Percentiles rank a stretch among this genome's conserved stretches.
phyloP scores from a whole-genome alignment of 2,888 invertebrate species.

The Eilema caniola region DNA sequence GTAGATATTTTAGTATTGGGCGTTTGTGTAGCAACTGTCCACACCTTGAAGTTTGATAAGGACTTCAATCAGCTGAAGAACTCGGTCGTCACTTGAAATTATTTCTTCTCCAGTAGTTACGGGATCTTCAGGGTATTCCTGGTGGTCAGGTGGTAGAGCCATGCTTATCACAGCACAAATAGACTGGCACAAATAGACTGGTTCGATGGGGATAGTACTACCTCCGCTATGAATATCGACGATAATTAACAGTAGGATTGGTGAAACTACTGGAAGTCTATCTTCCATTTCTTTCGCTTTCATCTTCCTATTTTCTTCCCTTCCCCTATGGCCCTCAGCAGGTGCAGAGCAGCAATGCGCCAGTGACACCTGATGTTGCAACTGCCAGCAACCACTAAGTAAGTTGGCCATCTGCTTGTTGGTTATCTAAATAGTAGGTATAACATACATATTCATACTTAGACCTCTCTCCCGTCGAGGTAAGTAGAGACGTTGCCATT shows the following conservation, averaged over 20 bases:
- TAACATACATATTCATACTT: background rate
- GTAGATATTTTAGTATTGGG: background rate
- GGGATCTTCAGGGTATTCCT: background rate
- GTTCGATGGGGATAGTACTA: too few relatives aligned
- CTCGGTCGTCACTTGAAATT: background rate
- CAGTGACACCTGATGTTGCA: background rate
- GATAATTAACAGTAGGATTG: background rate
- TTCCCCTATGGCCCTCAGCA: background rate
- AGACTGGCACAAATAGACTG: background rate
- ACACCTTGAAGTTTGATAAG: background rate
- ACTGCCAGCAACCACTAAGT: background rate
- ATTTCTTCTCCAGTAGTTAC: background rate
- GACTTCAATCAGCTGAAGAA: background rate
- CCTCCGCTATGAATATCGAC: too few relatives aligned
- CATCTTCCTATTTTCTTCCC: background rate
- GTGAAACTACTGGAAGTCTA: background rate
- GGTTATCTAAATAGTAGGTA: background rate
- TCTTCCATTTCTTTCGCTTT: background rate
- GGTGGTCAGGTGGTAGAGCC: background rate
- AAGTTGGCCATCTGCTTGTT: background rate
- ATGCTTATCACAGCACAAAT: too few relatives aligned
- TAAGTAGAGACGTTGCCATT: background rate
- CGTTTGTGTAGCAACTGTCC: background rate
- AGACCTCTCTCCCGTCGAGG: background rate
- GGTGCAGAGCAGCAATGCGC: background rate